Conservation (phyloP, 2,888 invertebrate genomes). For the Coremacera marginata region DNA sequence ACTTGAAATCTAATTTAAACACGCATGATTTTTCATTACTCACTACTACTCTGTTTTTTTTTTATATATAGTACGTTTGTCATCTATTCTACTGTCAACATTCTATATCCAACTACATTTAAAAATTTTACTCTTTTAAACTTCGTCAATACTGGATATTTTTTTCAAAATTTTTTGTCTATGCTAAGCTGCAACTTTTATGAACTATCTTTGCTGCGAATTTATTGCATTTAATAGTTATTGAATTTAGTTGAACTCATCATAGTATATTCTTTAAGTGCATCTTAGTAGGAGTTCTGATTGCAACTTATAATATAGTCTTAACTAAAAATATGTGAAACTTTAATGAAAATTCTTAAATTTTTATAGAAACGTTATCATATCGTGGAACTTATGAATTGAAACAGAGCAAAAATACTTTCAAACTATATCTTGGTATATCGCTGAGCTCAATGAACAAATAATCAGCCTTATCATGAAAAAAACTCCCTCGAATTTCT, state of each 20-base stretch:
- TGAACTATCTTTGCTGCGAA: no score
- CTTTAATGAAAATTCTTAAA: background rate
- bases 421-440: no score
- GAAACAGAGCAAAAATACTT: no score
- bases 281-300: background rate
- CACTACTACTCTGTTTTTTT: background rate
- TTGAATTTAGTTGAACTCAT: background rate
- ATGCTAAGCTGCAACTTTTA: slow-evolving; percentile 8
- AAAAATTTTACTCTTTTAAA: background rate
- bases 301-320: background rate
- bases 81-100: background rate
- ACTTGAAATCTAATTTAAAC: background rate
- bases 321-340: background rate
- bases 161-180: background rate
- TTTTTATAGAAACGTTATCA: background rate
- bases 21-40: background rate
- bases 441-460: no score
- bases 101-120: background rate
- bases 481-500: no score
- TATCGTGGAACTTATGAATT: background rate
- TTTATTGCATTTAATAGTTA: background rate
- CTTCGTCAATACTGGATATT: background rate
- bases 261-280: background rate
- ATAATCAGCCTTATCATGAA: no score
- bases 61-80: background rate